These are phyloP conservation scores for Amphilophus citrinellus DNA, from an alignment of 2,113 vertebrate genomes.

Conservation along the genomic window DNA sequence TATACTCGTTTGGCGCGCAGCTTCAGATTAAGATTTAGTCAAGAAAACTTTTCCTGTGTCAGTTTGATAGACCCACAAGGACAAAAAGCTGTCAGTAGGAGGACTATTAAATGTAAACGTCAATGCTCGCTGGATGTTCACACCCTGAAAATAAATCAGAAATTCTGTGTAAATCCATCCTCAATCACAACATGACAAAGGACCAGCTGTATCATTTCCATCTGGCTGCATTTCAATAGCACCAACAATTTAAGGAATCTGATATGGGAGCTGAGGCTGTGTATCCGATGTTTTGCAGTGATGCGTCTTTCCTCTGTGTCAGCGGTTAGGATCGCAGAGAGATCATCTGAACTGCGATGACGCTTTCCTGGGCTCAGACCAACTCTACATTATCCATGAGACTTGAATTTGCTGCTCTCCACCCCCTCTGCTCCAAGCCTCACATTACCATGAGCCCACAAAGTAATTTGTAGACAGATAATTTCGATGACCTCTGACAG, in stretches of 20 bases:
- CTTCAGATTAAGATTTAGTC: neutral
- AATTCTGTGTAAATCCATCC: slow-evolving; percentile 51
- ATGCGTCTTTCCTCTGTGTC: slow-evolving; percentile 75
- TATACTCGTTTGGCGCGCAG: neutral
- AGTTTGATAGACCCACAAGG: slow-evolving; percentile 30
- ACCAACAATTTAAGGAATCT: slow-evolving; percentile 69
- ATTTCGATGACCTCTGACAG: slow-evolving; percentile 73
- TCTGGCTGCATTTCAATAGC: slow-evolving; percentile 68
- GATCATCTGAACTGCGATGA: slow-evolving; percentile 70
- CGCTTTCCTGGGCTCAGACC: slow-evolving; percentile 64
- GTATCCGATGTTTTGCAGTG: slow-evolving; percentile 72
- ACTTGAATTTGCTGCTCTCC: slow-evolving; percentile 40
- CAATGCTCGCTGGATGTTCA: slow-evolving; percentile 33
- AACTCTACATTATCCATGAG: slow-evolving; percentile 61
- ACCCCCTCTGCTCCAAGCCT: slow-evolving; percentile 26
- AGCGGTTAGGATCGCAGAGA: slow-evolving; percentile 67
- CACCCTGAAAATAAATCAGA: slow-evolving; percentile 43
- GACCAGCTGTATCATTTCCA: slow-evolving; percentile 57
- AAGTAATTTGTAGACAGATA: slow-evolving; percentile 71
- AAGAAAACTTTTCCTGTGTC: neutral
- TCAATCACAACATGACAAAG: slow-evolving; percentile 57
- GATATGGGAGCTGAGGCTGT: slow-evolving; percentile 62
- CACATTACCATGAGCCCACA: slow-evolving; percentile 70
- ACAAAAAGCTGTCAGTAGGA: slow-evolving; percentile 24
- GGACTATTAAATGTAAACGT: slow-evolving; percentile 27